phyloP scores from a whole-genome alignment of 2,797 vertebrate genomes.

The Phrynocephalus vlangalii region DNA sequence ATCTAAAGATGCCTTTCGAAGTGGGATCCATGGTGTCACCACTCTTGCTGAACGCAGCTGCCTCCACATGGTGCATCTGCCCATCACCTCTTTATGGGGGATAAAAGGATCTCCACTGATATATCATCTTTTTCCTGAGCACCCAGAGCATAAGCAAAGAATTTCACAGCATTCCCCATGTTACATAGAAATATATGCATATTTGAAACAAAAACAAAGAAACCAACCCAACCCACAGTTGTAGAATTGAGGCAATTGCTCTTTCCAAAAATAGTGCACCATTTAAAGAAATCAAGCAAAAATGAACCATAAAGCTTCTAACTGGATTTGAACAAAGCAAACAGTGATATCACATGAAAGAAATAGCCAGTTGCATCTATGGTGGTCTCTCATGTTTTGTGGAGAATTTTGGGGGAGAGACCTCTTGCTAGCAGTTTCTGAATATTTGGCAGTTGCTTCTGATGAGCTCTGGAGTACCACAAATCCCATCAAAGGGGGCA shows the following conservation, averaged over 20 bases:
- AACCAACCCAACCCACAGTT: too few relatives aligned
- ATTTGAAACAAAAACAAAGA: too few relatives aligned
- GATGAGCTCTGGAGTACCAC: not conserved
- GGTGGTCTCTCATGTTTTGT: not conserved
- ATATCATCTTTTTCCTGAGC: not conserved
- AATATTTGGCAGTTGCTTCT: too few relatives aligned
- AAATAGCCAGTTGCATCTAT: not conserved
- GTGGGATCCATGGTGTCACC: too few relatives aligned
- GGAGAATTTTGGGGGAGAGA: too few relatives aligned
- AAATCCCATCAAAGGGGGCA: not conserved
- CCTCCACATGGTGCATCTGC: not conserved
- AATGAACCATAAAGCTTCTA: not conserved
- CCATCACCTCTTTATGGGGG: too few relatives aligned
- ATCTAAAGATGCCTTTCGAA: not conserved
- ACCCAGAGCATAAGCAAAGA: not conserved
- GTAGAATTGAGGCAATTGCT: not conserved
- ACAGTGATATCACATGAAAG: not conserved
- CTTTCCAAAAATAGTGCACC: not conserved
- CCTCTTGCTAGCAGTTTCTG: too few relatives aligned
- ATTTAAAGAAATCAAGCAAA: not conserved
- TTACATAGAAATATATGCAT: too few relatives aligned
- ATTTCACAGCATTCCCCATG: not conserved
- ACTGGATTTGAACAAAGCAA: not conserved
- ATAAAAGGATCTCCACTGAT: not conserved
- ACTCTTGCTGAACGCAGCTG: not conserved